These are phyloP conservation scores for Oriolus oriolus DNA, from an alignment of 2,113 vertebrate species.

Conservation along the genomic window DNA sequence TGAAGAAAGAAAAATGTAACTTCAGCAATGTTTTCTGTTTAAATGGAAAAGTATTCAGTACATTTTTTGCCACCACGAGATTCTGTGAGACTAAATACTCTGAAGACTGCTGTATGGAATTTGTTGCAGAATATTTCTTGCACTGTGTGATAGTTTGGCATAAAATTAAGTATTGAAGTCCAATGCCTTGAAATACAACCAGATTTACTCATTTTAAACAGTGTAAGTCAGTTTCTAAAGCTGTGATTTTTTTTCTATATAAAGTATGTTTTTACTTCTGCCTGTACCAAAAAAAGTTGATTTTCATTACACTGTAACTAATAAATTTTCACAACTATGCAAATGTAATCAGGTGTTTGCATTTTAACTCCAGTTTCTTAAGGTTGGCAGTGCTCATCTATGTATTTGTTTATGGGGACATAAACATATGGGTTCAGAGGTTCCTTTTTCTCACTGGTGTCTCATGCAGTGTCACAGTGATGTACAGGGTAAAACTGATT, in stretches of 20 bases:
- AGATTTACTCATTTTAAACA: constrained; percentile 56
- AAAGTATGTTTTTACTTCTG: constrained; percentile 58
- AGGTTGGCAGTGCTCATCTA: not conserved
- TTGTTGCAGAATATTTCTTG: constrained; percentile 34
- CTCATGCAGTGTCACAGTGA: not conserved
- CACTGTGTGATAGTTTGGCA: constrained; percentile 45
- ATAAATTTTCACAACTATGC: constrained; percentile 65
- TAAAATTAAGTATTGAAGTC: constrained; percentile 33
- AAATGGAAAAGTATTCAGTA: constrained; percentile 10
- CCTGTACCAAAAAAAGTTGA: constrained; percentile 48
- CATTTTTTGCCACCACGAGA: constrained; percentile 13
- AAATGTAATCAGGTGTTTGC: constrained; percentile 14
- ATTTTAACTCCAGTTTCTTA: not conserved
- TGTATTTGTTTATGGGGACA: not conserved
- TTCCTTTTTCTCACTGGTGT: not conserved
- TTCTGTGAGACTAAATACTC: constrained; percentile 29
- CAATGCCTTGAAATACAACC: constrained; percentile 49
- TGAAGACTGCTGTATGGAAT: constrained; percentile 58
- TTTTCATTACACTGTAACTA: constrained; percentile 57
- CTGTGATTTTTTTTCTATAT: constrained; percentile 46
- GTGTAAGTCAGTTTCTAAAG: constrained; percentile 54
- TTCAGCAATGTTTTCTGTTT: constrained; percentile 27
- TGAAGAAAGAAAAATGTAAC: constrained; percentile 40
- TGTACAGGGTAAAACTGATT: not conserved
- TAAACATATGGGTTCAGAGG: not conserved